Conservation (phyloP, 2,113 vertebrate species). For the Brachionichthys hirsutus region DNA sequence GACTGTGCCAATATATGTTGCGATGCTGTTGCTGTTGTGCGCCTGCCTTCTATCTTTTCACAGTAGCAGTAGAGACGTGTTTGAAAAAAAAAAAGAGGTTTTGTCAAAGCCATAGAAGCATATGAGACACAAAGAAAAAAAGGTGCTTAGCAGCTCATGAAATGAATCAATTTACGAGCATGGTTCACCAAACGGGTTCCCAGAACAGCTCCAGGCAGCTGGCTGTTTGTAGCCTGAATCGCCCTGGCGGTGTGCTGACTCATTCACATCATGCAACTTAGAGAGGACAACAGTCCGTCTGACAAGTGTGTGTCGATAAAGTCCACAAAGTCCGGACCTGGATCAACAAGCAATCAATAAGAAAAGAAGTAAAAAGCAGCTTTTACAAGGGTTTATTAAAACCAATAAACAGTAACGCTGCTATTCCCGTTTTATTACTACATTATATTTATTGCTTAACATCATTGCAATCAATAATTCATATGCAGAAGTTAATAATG, state of each 20-base stretch:
- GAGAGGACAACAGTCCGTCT: conserved; percentile 2
- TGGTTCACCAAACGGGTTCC: conserved; percentile 52
- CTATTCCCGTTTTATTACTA: background rate
- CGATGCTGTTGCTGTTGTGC: conserved; percentile 11
- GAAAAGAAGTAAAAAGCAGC: background rate
- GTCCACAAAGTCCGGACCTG: conserved; percentile 13
- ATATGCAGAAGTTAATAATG: background rate
- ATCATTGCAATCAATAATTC: background rate
- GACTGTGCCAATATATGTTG: background rate
- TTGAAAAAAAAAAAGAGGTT: background rate
- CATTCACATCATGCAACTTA: conserved; percentile 16
- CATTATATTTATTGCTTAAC: background rate
- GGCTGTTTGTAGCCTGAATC: conserved; percentile 41
- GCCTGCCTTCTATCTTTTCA: background rate
- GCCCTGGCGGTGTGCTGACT: conserved; percentile 28
- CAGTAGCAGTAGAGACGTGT: background rate
- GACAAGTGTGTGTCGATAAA: conserved; percentile 40
- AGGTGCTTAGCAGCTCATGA: conserved; percentile 54
- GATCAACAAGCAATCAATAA: background rate
- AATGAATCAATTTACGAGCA: conserved; percentile 66
- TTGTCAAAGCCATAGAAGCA: conserved; percentile 41
- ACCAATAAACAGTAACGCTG: no score
- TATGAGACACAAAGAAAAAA: conserved; percentile 30
- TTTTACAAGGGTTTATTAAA: background rate
- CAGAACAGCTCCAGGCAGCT: conserved; percentile 53